Percentiles rank a stretch among this genome's conserved stretches.
Evolutionary conservation across 2,113 vertebrate genomes (phyloP).

Genomic region (Alces alces): DNA sequence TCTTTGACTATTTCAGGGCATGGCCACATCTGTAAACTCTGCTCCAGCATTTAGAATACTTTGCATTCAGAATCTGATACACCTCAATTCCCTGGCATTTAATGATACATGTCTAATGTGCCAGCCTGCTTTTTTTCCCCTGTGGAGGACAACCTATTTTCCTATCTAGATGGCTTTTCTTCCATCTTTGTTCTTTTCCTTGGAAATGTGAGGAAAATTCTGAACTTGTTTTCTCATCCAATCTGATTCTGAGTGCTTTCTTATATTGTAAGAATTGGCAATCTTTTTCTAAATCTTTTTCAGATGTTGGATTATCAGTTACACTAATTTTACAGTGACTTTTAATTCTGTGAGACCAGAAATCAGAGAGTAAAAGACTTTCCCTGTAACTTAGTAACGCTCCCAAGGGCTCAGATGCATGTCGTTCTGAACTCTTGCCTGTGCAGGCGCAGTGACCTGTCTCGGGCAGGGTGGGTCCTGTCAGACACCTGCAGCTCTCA

Average conservation of each 20-base stretch:
- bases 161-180: background rate
- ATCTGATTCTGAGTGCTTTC: background rate
- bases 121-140: background rate
- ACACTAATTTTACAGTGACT: background rate
- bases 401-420: background rate
- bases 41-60: background rate
- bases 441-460: rapidly evolving
- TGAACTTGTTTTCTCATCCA: background rate
- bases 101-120: no score
- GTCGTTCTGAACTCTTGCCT: background rate
- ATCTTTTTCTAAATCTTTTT: background rate
- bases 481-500: no score
- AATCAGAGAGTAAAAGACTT: background rate
- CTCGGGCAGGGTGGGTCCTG: background rate
- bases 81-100: background rate
- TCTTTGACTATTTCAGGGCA: background rate
- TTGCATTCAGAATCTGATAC: background rate
- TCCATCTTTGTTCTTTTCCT: background rate
- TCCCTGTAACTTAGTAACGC: no score
- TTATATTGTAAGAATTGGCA: background rate
- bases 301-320: background rate
- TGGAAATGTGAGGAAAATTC: background rate
- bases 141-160: no score
- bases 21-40: no score
- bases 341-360: background rate